phyloP scores from a whole-genome alignment of 2,888 invertebrate genomes.

The Habroteleia sp. region DNA sequence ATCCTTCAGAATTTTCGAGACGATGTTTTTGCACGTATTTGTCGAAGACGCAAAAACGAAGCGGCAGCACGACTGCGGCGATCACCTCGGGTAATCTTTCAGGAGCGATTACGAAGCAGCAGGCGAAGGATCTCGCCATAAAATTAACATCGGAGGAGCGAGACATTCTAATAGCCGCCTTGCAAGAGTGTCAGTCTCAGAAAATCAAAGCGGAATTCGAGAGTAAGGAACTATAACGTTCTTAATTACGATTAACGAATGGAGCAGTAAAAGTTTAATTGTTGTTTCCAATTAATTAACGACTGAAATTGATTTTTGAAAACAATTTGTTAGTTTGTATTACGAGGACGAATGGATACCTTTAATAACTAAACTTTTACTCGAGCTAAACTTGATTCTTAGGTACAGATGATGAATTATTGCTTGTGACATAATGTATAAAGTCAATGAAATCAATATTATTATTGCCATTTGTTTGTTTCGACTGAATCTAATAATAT shows the following conservation, averaged over 20 bases:
- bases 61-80: constrained; percentile 67
- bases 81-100: constrained; percentile 56
- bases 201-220: constrained; percentile 89
- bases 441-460: constrained; percentile 10
- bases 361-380: constrained; percentile 25
- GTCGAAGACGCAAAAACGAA: constrained; percentile 34
- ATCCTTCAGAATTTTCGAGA: neutral
- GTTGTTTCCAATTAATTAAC: neutral
- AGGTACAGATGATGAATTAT: constrained; percentile 4
- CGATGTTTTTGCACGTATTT: neutral
- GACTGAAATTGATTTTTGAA: neutral
- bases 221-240: constrained; percentile 82
- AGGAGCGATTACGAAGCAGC: constrained; percentile 84
- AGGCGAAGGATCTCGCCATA: constrained; percentile 88
- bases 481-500: constrained; percentile 4
- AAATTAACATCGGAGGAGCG: constrained; percentile 89
- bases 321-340: no score
- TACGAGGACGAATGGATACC: no score
- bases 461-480: constrained; percentile 5
- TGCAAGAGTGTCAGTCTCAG: constrained; percentile 89
- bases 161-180: constrained; percentile 85
- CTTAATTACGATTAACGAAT: neutral
- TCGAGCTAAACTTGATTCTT: neutral
- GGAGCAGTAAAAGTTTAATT: constrained; percentile 26
- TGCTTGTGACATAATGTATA: constrained; percentile 1